Percentiles rank a stretch among this genome's conserved stretches.
Conservation (phyloP, 1,140 invertebrate species). For the Homalodisca vitripennis region DNA sequence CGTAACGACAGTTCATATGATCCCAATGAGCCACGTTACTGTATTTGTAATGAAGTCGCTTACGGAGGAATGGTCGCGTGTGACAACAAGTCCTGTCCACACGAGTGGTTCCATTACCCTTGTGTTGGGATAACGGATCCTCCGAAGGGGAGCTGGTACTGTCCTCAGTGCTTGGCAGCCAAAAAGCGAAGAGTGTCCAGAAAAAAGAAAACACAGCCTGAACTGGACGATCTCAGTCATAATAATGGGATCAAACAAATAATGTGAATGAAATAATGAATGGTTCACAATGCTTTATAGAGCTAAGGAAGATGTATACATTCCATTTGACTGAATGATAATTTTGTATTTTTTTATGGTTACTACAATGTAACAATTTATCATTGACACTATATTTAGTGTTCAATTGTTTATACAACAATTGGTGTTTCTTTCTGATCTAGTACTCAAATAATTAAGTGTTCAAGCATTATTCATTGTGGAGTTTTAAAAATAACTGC, state of each 20-base stretch:
- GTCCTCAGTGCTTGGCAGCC: slow-evolving; percentile 88
- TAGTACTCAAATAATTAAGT: too few relatives aligned
- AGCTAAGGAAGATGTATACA: too few relatives aligned
- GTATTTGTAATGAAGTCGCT: slow-evolving; percentile 96
- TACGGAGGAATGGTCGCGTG: slow-evolving; percentile 99
- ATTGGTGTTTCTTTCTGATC: too few relatives aligned
- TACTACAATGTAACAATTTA: too few relatives aligned
- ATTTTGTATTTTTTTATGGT: too few relatives aligned
- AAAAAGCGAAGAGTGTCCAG: slow-evolving; percentile 82
- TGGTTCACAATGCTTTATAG: too few relatives aligned
- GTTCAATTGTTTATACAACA: too few relatives aligned
- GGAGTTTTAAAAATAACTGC: too few relatives aligned
- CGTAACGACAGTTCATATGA: slow-evolving; percentile 64
- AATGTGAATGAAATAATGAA: too few relatives aligned
- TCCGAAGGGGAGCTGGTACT: slow-evolving; percentile 98
- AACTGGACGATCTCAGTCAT: background rate
- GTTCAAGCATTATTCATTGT: too few relatives aligned
- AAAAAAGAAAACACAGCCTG: slow-evolving; percentile 59
- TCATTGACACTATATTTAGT: too few relatives aligned
- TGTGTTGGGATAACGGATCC: slow-evolving; percentile 95
- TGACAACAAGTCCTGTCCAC: slow-evolving; percentile 95
- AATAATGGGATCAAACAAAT: background rate
- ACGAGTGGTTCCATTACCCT: slow-evolving; percentile 98
- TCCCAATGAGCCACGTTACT: slow-evolving; percentile 94
- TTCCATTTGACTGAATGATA: too few relatives aligned